Conservation (phyloP, 2,888 invertebrate species). For the Calliphora vomitoria region DNA sequence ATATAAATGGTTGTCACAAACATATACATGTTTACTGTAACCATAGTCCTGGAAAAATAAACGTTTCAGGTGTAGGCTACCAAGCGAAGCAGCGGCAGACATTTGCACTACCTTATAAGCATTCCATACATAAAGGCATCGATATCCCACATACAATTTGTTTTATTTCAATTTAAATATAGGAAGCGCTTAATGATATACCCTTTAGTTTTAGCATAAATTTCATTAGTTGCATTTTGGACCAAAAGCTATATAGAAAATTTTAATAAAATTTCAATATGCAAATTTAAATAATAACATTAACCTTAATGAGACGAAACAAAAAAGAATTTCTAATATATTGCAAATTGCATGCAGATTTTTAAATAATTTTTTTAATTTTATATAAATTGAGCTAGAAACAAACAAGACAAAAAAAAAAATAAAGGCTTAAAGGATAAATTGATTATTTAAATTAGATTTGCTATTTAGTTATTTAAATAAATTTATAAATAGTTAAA, state of each 20-base stretch:
- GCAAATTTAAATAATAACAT: constrained; percentile 45
- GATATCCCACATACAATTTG: too few relatives aligned
- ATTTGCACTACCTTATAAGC: too few relatives aligned
- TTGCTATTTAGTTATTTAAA: neutral
- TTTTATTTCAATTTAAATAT: too few relatives aligned
- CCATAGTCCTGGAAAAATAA: too few relatives aligned
- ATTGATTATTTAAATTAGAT: constrained; percentile 23
- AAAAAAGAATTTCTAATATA: neutral
- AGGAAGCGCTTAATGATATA: neutral
- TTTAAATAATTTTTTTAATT: neutral
- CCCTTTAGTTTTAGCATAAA: neutral
- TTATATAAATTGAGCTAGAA: neutral
- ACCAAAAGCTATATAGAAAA: neutral
- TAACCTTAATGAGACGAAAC: constrained; percentile 45
- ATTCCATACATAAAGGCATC: too few relatives aligned
- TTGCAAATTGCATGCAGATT: neutral
- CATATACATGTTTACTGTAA: too few relatives aligned
- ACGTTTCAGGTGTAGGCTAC: too few relatives aligned
- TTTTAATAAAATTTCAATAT: constrained; percentile 9
- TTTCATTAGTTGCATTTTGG: neutral
- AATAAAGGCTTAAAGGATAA: neutral
- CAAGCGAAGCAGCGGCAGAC: too few relatives aligned
- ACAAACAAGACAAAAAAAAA: constrained; percentile 12
- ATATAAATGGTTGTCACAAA: too few relatives aligned
- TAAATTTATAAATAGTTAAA: neutral